Percentiles rank a stretch among this genome's conserved stretches.
Evolutionary conservation across 1,140 invertebrate species (phyloP).

Genomic region (Hestina assimilis): DNA sequence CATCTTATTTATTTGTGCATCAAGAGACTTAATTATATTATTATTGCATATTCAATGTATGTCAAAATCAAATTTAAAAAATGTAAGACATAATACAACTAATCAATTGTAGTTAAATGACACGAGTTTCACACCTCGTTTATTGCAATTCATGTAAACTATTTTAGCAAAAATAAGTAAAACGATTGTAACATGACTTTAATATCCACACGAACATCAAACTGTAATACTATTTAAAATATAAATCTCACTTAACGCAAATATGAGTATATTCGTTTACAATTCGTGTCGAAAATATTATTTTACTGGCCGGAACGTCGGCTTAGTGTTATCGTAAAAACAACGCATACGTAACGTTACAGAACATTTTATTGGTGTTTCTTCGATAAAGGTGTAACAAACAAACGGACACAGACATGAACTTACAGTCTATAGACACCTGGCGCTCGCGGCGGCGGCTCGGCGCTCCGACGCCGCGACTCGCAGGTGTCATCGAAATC

Average conservation of each 20-base stretch:
- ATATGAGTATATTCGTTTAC: constrained; percentile 35
- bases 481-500: constrained; percentile 47
- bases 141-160: constrained; percentile 31
- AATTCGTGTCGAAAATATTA: constrained; percentile 39
- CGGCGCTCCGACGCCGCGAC: constrained; percentile 40
- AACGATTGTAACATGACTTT: constrained; percentile 13
- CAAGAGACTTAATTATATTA: too few species aligned
- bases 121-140: constrained; percentile 8
- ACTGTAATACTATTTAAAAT: constrained; percentile 50
- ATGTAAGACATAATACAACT: too few species aligned
- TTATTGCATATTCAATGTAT: too few species aligned
- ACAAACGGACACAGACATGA: constrained; percentile 65
- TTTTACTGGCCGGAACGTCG: constrained; percentile 65
- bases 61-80: too few species aligned
- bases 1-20: too few species aligned
- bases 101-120: neutral
- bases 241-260: constrained; percentile 42
- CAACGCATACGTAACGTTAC: constrained; percentile 51
- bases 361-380: constrained; percentile 66
- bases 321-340: constrained; percentile 52
- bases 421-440: constrained; percentile 61
- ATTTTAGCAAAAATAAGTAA: constrained; percentile 61
- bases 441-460: constrained; percentile 43
- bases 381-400: constrained; percentile 55
- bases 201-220: constrained; percentile 9